Conservation (phyloP, 2,113 vertebrate species). For the Ictidomys tridecemlineatus region DNA sequence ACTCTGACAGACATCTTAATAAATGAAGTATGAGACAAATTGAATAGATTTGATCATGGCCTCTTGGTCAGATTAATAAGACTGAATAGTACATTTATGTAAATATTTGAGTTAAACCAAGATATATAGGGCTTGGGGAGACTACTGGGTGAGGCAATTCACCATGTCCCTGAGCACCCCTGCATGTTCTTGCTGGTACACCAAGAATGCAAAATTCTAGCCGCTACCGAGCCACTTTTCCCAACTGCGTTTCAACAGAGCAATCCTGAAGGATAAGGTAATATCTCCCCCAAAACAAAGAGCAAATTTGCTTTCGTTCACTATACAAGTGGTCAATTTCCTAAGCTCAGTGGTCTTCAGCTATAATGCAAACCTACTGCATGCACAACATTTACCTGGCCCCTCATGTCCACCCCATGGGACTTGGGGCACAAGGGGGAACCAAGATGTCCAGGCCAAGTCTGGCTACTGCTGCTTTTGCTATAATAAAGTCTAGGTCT, state of each 20-base stretch:
- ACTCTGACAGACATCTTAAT: background rate
- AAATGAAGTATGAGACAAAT: background rate
- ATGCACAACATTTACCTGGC: background rate
- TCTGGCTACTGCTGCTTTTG: background rate
- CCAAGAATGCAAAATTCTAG: background rate
- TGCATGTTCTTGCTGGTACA: background rate
- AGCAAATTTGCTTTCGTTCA: background rate
- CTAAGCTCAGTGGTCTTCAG: background rate
- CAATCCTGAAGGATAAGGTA: background rate
- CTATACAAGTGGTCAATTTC: background rate
- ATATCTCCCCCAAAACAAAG: background rate
- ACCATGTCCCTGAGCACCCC: background rate
- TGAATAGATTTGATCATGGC: background rate
- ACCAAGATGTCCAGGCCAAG: background rate
- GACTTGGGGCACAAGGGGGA: background rate
- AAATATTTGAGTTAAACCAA: slow-evolving; percentile 1
- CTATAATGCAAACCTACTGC: background rate
- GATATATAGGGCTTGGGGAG: background rate
- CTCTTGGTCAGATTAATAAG: background rate
- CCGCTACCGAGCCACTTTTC: background rate
- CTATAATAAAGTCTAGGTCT: background rate
- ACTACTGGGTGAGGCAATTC: background rate
- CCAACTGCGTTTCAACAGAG: background rate
- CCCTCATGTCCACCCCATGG: background rate
- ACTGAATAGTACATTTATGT: background rate